Evolutionary conservation across 2,797 vertebrate species (phyloP), one percentile per base, ranked within the genome.

Genomic region (Salarias fasciatus): DNA sequence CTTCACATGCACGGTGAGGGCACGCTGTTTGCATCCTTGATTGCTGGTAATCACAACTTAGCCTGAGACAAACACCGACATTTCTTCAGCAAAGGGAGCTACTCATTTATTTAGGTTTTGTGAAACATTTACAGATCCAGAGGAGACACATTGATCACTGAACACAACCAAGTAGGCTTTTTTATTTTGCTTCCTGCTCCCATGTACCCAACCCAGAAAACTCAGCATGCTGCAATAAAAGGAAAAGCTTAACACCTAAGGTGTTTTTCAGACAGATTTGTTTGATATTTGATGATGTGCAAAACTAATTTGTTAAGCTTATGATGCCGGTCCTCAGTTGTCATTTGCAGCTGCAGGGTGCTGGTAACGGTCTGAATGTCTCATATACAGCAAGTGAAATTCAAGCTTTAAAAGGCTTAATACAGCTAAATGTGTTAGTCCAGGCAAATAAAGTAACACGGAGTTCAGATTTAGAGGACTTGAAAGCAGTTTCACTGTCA

Each of bases 101-200:
- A 44, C 74, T 88, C 66, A 84, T 86, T 91, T 82, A 86, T 89
- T 86, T 84, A 84, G 51, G 54, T 65, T 77, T 58, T 3, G 53
- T 90, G 49, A 88, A 91, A 86, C 71, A 89, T 89, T 88, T 74
- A 83, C 77, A 77, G 55, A 71, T 75, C 41, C 65, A 85, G 79
- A 83, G 79, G 75, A 85, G 50, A 60, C 64, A 31, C 80, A 86
- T 87, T 82, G 76, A 85, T 89, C 83, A 84, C 79, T 83, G 72
- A 88, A 82, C 79, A 73, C 46, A 1, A 71, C 18, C 48, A 70
- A 50, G 68, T 50, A 37, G 41, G 12, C 45, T 48, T 30, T 66
- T 60, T 54, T 13, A 49, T 6, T 55, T 58, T 35, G 43, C 47
- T 53, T 40, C 35, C 43, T 47, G 6, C 33, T 51, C 48, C 50